Percentiles rank a stretch among this genome's conserved stretches.
Conservation (phyloP, 2,113 vertebrate genomes). For the Corythornis vintsioides region DNA sequence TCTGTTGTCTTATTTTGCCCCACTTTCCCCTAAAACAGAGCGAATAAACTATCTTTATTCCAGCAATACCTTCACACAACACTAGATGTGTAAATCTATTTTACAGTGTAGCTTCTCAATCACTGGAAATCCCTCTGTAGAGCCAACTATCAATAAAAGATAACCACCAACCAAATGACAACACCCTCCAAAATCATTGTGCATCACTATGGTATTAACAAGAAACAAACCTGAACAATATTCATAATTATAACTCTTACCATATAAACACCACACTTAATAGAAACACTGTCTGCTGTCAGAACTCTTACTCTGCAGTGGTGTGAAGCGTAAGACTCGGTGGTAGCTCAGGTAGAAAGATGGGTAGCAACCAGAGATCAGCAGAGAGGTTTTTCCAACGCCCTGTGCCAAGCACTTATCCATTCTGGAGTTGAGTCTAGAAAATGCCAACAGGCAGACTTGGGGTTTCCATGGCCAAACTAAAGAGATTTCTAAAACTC, state of each 20-base stretch:
- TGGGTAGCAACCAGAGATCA: background rate
- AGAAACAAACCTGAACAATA: background rate
- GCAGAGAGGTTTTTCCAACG: background rate
- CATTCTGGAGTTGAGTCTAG: background rate
- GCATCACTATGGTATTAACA: background rate
- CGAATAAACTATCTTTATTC: background rate
- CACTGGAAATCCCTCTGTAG: background rate
- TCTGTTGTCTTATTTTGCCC: background rate
- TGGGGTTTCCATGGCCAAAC: background rate
- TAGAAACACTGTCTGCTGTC: background rate
- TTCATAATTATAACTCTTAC: background rate
- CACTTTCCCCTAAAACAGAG: background rate
- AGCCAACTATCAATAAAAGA: background rate
- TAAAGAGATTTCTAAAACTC: background rate
- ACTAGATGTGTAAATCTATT: background rate
- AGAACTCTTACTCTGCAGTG: background rate
- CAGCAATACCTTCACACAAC: background rate
- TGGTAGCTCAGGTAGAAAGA: background rate
- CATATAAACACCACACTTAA: background rate
- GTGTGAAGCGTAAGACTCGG: background rate
- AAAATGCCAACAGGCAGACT: background rate
- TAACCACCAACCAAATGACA: background rate
- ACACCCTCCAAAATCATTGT: background rate
- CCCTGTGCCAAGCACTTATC: background rate
- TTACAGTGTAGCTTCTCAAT: background rate